Evolutionary conservation across 2,797 vertebrate genomes (phyloP).

Genomic region (Margarornis squamiger): DNA sequence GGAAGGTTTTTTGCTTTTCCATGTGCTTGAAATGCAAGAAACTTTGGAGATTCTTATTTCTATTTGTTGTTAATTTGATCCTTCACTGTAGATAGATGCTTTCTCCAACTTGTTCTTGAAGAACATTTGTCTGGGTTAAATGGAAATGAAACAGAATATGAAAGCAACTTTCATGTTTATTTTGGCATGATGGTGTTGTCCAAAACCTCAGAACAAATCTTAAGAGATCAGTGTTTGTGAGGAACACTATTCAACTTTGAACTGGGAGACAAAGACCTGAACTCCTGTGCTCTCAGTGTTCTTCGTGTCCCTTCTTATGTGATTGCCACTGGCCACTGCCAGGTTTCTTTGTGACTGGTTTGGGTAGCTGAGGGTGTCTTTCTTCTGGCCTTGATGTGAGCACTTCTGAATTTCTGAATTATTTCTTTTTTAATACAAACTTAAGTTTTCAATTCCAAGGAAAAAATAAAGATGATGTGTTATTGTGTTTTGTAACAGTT

Average conservation of each 20-base stretch:
- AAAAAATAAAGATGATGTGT: background rate
- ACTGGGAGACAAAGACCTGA: background rate
- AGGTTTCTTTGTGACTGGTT: background rate
- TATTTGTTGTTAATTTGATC: background rate
- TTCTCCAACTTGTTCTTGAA: background rate
- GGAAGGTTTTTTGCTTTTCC: background rate
- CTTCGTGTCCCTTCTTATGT: accelerated
- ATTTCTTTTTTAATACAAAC: background rate
- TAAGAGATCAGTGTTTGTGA: background rate
- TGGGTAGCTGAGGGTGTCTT: background rate
- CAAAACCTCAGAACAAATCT: background rate
- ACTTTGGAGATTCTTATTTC: background rate
- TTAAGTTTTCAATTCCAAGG: background rate
- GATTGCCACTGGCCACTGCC: background rate
- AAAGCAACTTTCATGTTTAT: background rate
- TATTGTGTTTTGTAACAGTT: background rate
- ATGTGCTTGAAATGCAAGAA: background rate
- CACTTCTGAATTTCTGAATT: background rate
- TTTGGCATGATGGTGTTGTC: background rate
- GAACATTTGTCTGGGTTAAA: background rate
- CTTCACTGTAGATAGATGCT: background rate
- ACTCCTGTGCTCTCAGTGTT: background rate
- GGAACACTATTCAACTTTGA: background rate
- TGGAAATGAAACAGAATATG: background rate
- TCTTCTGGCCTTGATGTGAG: background rate